Base-by-base conservation (phyloP, 2,797 vertebrate genomes). In the Crocodylus rhombifer region DNA sequence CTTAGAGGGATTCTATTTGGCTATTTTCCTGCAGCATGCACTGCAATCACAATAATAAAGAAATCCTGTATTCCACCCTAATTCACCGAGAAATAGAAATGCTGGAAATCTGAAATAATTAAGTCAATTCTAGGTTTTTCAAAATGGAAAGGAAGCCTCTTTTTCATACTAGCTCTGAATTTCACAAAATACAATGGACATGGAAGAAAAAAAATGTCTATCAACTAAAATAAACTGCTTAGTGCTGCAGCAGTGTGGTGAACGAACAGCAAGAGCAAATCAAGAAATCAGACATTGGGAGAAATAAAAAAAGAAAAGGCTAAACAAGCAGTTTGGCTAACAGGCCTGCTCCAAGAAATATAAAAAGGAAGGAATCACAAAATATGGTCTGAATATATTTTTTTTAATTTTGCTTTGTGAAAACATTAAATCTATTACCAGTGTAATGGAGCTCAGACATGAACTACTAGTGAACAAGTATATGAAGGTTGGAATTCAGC, bases 191-290 rank as follows among this genome's bases (percentile, higher is more conserved):
- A 97, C 91, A 97, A 97, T 89, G 95, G 90, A 86, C 90, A 84
- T 56, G 51, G 87, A 83, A 93, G 81, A 64, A 80, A 94, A 93
- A 95, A 97, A 95, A 96, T 21, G 80, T 91, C 96, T 93, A 92
- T 96, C 96, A 93, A 96, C 96, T 91, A 84, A 97, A 96, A 97
- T 95, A 96, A 96, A 97, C 96, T 96, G 95, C 95, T 88, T 93
- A 91, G 80, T 96, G 91, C 90, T 88, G 93, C 93, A 94, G 96
- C 89, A 91, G 71, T 61, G 55, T 90, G 88, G 84, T 71, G 92
- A 95, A 86, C 36, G 90, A 91, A 93, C 86, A 78, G 87, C 92
- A 97, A 82, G 91, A 93, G 87, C 67, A 91, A 94, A 87, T 55
- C 92, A 95, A 94, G 89, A 92, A 89, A 89, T 3, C 4, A 91